Evolutionary conservation across 2,888 invertebrate genomes (phyloP).

Genomic region (Opisthograptis luteolata): DNA sequence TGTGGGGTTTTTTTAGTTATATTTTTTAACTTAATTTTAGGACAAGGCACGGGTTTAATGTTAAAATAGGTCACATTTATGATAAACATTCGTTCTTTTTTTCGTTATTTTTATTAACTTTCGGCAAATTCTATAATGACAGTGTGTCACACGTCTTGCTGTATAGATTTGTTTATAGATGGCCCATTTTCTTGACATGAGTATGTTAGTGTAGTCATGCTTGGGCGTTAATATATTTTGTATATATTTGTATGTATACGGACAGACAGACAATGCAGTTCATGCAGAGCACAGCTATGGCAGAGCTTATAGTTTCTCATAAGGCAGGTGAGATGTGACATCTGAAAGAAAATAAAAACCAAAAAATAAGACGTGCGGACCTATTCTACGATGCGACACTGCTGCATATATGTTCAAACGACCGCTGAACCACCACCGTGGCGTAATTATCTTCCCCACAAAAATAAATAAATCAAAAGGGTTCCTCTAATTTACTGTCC

Average conservation of each 20-base stretch:
- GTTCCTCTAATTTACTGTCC: too few relatives aligned
- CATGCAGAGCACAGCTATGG: conserved; percentile 82
- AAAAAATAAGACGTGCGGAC: conserved; percentile 53
- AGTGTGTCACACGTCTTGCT: not conserved
- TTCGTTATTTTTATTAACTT: conserved; percentile 6
- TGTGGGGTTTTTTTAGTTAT: conserved; percentile 20
- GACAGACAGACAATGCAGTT: conserved; percentile 72
- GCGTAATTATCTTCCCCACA: too few relatives aligned
- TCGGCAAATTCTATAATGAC: conserved; percentile 9
- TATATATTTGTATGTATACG: conserved; percentile 56
- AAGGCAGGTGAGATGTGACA: conserved; percentile 95
- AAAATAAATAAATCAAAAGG: too few relatives aligned
- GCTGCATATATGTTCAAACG: too few relatives aligned
- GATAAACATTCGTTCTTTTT: conserved; percentile 1
- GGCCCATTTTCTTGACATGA: conserved; percentile 21
- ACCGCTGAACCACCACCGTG: too few relatives aligned
- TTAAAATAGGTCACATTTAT: conserved; percentile 7
- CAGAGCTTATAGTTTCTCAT: conserved; percentile 93
- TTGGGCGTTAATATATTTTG: conserved; percentile 51
- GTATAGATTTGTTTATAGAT: not conserved
- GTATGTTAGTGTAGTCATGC: conserved; percentile 63
- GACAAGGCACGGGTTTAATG: conserved; percentile 43
- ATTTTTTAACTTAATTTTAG: conserved; percentile 23
- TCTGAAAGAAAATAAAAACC: conserved; percentile 89
- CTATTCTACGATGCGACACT: too few relatives aligned